Percentiles rank a stretch among this genome's conserved stretches.
phyloP scores from a whole-genome alignment of 2,113 vertebrate species.

The Sterna hirundo region DNA sequence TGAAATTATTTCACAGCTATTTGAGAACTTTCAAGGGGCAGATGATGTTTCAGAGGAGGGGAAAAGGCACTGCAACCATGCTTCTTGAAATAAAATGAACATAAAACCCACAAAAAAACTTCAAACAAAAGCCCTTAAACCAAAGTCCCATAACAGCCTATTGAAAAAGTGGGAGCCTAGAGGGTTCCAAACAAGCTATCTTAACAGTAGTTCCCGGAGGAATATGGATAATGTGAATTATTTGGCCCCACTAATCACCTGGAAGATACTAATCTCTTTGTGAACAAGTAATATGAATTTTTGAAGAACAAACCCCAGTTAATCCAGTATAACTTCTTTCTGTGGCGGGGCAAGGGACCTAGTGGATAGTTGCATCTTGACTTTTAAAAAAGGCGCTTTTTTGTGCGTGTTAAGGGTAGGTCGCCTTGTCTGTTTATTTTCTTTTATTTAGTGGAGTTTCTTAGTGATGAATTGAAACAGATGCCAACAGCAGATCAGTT shows the following conservation, averaged over 20 bases:
- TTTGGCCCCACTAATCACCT: neutral
- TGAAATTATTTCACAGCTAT: neutral
- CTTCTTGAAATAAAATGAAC: neutral
- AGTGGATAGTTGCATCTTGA: neutral
- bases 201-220: neutral
- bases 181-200: neutral
- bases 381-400: neutral
- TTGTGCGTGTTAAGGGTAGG: neutral
- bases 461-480: neutral
- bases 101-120: neutral
- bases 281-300: neutral
- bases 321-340: neutral
- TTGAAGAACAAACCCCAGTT: neutral
- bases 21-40: neutral
- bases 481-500: neutral
- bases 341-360: neutral
- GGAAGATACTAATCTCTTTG: neutral
- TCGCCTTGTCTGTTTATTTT: neutral
- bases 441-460: neutral
- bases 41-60: neutral
- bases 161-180: neutral
- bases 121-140: neutral
- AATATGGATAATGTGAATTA: neutral
- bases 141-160: accelerated
- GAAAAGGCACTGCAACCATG: neutral